Conservation (phyloP, 2,113 vertebrate genomes). For the Anoura caudifer region DNA sequence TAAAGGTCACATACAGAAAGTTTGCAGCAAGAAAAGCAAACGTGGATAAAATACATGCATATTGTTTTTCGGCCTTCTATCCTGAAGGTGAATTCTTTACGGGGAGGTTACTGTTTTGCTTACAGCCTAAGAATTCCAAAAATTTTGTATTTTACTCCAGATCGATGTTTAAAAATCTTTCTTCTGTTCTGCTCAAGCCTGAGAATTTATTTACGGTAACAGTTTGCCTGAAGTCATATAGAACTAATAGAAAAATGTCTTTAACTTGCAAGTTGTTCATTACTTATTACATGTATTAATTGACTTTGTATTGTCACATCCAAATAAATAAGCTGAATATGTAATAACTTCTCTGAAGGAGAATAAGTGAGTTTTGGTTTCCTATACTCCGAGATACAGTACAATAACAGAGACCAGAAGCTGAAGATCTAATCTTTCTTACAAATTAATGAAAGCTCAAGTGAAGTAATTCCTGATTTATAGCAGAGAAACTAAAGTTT, state of each 20-base stretch:
- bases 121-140: not conserved
- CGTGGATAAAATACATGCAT: not conserved
- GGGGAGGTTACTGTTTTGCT: not conserved
- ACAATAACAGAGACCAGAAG: not conserved
- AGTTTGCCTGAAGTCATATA: not conserved
- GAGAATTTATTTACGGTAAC: slow-evolving; percentile 14
- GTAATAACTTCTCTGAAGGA: not conserved
- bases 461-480: slow-evolving; percentile 22
- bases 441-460: not conserved
- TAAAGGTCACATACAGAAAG: slow-evolving; percentile 39
- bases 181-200: slow-evolving; percentile 28
- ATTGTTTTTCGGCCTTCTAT: not conserved
- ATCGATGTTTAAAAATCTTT: not conserved
- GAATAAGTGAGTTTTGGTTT: not conserved
- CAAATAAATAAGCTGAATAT: slow-evolving; percentile 9
- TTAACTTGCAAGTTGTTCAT: slow-evolving; percentile 21
- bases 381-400: not conserved
- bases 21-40: slow-evolving; percentile 15
- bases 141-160: not conserved
- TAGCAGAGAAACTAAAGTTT: not conserved
- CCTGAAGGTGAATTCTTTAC: slow-evolving; percentile 26
- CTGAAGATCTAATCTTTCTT: slow-evolving; percentile 4
- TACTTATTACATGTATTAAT: not conserved
- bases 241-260: not conserved
- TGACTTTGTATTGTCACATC: slow-evolving; percentile 19